Conservation (phyloP, 2,797 vertebrate species). For the Morelia viridis region DNA sequence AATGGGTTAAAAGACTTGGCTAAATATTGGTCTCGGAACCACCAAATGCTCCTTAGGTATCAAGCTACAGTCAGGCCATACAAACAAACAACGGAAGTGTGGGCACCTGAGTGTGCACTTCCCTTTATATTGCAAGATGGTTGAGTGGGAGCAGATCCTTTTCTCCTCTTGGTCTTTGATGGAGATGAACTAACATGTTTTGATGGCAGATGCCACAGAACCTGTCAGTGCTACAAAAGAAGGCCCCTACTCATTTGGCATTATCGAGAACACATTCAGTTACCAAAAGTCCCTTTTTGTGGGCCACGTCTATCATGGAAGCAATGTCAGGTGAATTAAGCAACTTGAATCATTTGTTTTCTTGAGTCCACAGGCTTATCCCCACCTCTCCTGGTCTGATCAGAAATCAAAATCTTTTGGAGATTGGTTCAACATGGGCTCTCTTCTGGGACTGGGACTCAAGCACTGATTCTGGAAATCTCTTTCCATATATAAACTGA, state of each 20-base stretch:
- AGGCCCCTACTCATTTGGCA: not conserved
- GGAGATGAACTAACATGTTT: slow-evolving; percentile 17
- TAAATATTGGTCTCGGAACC: not conserved
- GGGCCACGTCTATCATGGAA: not conserved
- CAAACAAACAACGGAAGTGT: not conserved
- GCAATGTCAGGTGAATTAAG: not conserved
- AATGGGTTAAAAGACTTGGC: not conserved
- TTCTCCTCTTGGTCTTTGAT: not conserved
- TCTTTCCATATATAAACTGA: not conserved
- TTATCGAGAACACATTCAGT: not conserved
- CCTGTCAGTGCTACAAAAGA: not conserved
- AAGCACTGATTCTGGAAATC: not conserved
- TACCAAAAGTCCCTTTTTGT: not conserved
- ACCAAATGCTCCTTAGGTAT: not conserved
- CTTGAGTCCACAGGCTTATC: not conserved
- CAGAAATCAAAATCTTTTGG: not conserved
- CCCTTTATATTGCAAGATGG: not conserved
- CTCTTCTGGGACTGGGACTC: not conserved
- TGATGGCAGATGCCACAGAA: not conserved
- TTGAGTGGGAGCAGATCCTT: not conserved
- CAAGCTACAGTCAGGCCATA: not conserved
- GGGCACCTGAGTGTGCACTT: not conserved
- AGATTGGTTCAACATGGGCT: not conserved
- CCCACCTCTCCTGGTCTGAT: not conserved
- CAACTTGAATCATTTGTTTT: not conserved